Evolutionary conservation across 2,113 vertebrate genomes (phyloP), one percentile per base, ranked within the genome.

Genomic region (Campylorhamphus procurvoides): DNA sequence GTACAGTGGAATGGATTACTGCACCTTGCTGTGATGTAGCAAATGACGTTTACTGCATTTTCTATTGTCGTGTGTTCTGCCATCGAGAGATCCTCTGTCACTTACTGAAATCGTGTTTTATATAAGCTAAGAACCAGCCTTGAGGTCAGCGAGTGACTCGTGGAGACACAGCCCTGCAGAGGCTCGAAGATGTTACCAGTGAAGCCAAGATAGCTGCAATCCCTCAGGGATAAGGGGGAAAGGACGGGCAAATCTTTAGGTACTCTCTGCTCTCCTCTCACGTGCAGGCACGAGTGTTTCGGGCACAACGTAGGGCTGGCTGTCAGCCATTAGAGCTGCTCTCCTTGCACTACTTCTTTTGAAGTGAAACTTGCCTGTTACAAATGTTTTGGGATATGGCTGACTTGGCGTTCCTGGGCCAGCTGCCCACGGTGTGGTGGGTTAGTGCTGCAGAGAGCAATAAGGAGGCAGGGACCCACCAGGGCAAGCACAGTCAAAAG

Each of bases 371-470:
- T 80, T 85, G 40, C 23, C n/a, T 9, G 2, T 77, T 49, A 15
- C 40, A 47, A 52, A 47, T 35, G 2, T 58, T 73, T 56, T 52
- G 63, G 44, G 76, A 29, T 47, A 18, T 10, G 11, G 5, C 33
- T 73, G 63, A 4, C 0, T 4, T 46, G 39, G 29, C 12, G 1
- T 56, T 83, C 18, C 58, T 0, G 1, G 23, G 35, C 23, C 17
- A 76, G 22, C 6, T 73, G n/a, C 63, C 25, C 2, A 3, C 0
- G 0, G 4, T 11, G 29, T 2, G 0, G 9, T 44, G 72, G 37
- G 27, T 62, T 40, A 37, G 13, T 60, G 55, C 63, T 79, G 16
- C 44, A 40, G 39, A 31, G 33, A 69, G 40, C 18, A 16, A 9
- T 1, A 6, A n/a, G 9, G 89, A 33, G 59, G 25, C n/a, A 25